A percentile compares a stretch with the other conserved stretches of the same genome.
Conservation (phyloP, 2,888 invertebrate species). For the Mesoligia furuncula region DNA sequence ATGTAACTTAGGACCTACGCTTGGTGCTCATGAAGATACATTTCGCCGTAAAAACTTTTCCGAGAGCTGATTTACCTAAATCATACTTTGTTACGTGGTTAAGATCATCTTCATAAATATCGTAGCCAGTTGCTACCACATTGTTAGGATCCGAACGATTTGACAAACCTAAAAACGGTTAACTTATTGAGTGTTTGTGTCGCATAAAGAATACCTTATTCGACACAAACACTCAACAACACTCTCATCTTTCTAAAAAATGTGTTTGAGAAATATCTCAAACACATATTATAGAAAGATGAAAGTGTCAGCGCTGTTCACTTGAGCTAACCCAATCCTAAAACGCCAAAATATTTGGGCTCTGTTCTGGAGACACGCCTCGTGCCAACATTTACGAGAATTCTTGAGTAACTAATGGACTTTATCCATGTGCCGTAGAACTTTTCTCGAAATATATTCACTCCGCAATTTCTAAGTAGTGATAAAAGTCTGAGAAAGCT, state of each 20-base stretch:
- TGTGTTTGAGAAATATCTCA: background rate
- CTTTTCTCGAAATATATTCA: conserved; percentile 15
- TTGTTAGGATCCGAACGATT: background rate
- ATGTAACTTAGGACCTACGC: too few species aligned
- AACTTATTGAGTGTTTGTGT: background rate
- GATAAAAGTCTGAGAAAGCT: conserved; percentile 23
- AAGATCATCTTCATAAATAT: background rate
- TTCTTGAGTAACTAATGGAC: conserved; percentile 10
- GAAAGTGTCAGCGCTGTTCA: background rate
- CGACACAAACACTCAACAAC: too few species aligned
- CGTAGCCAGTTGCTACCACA: too few species aligned
- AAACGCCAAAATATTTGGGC: conserved; percentile 14
- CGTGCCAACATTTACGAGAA: background rate
- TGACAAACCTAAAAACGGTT: background rate
- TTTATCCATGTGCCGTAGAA: background rate
- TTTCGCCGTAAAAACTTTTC: background rate
- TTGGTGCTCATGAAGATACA: background rate
- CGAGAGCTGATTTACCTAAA: background rate
- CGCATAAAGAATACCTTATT: too few species aligned
- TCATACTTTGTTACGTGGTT: background rate
- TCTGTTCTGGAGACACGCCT: background rate
- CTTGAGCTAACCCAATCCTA: background rate
- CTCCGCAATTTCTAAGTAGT: conserved; percentile 6
- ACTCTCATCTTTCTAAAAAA: too few species aligned
- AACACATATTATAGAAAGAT: background rate